A percentile compares a stretch with the other conserved stretches of the same genome.
Evolutionary conservation across 2,113 vertebrate species (phyloP).

Genomic region (Desmodus rotundus): DNA sequence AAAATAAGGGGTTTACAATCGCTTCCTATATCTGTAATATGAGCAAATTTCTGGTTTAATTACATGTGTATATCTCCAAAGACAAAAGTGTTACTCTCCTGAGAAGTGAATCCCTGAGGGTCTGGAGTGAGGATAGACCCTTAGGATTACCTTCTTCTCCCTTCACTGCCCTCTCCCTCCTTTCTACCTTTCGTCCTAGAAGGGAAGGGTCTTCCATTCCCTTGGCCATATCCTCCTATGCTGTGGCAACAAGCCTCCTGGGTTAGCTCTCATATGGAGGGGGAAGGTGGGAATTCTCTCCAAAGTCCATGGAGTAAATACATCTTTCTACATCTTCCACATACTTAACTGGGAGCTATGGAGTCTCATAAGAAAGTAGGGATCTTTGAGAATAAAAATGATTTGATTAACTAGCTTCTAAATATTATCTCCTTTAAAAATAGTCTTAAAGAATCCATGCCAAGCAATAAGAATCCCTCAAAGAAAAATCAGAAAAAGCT

Average conservation of each 20-base stretch:
- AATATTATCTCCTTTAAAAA: background rate
- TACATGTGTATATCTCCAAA: background rate
- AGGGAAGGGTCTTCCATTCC: background rate
- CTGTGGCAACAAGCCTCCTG: background rate
- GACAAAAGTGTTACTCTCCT: background rate
- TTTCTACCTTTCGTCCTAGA: background rate
- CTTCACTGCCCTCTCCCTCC: background rate
- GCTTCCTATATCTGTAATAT: background rate
- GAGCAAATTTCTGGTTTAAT: background rate
- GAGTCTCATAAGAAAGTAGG: background rate
- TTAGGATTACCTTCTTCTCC: background rate
- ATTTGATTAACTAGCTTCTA: background rate
- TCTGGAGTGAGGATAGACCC: background rate
- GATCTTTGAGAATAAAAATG: background rate
- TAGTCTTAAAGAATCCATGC: background rate
- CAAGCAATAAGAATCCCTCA: background rate
- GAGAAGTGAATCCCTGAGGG: background rate
- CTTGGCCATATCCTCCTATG: background rate
- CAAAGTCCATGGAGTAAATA: background rate
- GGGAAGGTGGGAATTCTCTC: background rate
- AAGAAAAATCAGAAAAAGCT: background rate
- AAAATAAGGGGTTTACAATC: rapidly evolving
- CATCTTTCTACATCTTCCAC: background rate
- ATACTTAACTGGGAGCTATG: background rate
- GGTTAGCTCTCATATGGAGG: background rate